These are phyloP conservation scores for Heliconius ethilla DNA, from an alignment of 2,888 invertebrate species.

Conservation along the genomic window DNA sequence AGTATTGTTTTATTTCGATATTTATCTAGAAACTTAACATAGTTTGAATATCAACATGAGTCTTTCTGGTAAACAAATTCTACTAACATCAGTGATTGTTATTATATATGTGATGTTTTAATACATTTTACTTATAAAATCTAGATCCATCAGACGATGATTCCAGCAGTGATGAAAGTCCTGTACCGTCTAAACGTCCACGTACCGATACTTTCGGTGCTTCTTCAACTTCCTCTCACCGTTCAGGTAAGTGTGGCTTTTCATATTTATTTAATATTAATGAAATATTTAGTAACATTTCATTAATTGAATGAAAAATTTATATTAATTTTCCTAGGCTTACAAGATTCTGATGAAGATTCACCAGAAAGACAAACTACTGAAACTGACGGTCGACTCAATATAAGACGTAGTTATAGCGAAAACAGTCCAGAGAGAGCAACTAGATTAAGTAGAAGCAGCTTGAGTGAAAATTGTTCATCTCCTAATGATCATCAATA, in stretches of 20 bases:
- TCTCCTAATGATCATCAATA: slow-evolving; percentile 66
- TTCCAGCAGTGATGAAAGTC: slow-evolving; percentile 68
- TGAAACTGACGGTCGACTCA: slow-evolving; percentile 52
- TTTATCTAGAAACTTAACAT: not conserved
- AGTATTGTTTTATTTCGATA: not conserved
- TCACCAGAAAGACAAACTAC: slow-evolving; percentile 53
- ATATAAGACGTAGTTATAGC: slow-evolving; percentile 52
- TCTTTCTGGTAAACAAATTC: slow-evolving; percentile 53
- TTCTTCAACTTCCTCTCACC: slow-evolving; percentile 74
- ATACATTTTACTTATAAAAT: slow-evolving; percentile 1
- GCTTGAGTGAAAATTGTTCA: slow-evolving; percentile 74
- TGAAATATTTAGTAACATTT: not conserved
- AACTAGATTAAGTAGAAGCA: slow-evolving; percentile 66
- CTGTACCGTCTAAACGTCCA: slow-evolving; percentile 62
- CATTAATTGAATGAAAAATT: not conserved
- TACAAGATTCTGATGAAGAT: slow-evolving; percentile 73
- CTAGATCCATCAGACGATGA: slow-evolving; percentile 58
- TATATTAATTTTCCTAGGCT: slow-evolving; percentile 47
- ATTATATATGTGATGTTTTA: not conserved
- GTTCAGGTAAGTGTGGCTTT: slow-evolving; percentile 60
- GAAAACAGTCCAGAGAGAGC: slow-evolving; percentile 58
- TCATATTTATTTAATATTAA: slow-evolving; percentile 11
- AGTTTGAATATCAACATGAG: slow-evolving; percentile 49
- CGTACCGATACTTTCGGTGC: slow-evolving; percentile 69
- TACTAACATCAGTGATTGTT: not conserved